Evolutionary conservation across 1,140 invertebrate species (phyloP).

Genomic region (Papilio polyxenes): DNA sequence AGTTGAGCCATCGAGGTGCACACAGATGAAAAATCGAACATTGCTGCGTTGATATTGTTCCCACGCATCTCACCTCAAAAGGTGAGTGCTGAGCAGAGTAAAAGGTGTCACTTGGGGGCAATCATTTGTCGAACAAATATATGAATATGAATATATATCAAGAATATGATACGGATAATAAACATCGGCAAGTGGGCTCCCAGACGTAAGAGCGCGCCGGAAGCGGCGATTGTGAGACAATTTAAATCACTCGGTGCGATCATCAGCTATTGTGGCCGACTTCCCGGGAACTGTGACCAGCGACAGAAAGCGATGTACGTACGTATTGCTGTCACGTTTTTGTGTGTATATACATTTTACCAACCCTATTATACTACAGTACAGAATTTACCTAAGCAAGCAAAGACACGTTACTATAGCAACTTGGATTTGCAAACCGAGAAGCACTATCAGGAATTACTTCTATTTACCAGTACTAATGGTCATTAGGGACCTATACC

Average conservation of each 20-base stretch:
- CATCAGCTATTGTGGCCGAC: conserved; percentile 66
- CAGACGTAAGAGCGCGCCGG: conserved; percentile 59
- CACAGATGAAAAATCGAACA: not conserved
- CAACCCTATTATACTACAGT: not conserved
- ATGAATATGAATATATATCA: too few relatives aligned
- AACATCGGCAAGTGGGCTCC: conserved; percentile 46
- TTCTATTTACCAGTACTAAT: not conserved
- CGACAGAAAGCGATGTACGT: not conserved
- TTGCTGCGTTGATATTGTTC: conserved; percentile 35
- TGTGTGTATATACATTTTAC: not conserved
- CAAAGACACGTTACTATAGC: too few relatives aligned
- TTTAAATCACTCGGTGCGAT: conserved; percentile 68
- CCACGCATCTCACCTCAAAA: not conserved
- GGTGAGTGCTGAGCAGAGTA: not conserved
- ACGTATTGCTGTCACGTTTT: not conserved
- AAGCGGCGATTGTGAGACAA: conserved; percentile 74
- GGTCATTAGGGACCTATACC: not conserved
- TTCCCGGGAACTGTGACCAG: conserved; percentile 51
- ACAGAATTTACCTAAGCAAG: not conserved
- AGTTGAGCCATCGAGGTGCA: conserved; percentile 24
- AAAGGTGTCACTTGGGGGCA: not conserved
- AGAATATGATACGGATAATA: conserved; percentile 41
- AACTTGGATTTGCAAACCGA: too few relatives aligned
- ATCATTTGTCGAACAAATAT: conserved; percentile 46
- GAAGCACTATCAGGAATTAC: not conserved